Base-by-base conservation (phyloP, 1,140 invertebrate species). In the Centruroides sculpturatus region DNA sequence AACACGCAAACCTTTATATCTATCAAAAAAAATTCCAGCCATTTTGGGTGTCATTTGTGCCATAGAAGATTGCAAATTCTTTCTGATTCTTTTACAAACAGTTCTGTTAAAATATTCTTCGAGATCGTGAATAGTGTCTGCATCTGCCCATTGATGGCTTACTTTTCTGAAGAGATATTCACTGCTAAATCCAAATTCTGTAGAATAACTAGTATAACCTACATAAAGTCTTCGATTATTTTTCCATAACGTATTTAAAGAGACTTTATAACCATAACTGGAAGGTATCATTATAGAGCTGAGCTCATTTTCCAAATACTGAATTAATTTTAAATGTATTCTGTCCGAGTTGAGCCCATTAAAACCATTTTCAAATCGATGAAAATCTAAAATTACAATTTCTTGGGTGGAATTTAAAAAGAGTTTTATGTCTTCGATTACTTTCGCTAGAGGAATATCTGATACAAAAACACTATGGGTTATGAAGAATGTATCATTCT, bases 11-110 rank as follows among this genome's bases (percentile, higher is more conserved):
- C 60, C 56, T n/a, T 55, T 41, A 11, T 46, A 23, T 11, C 13
- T 9, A 41, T 63, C 58, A 5, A 64, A 80, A 48, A 76, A 74
- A 64, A 82, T 76, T 54, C 86, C 77, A 9, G 87, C 73, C 47
- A 87, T 75, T 63, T 86, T 84, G 1, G 85, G 85, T 0, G 86
- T 88, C 47, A 87, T 76, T 73, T 89, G 85, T 0, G 85, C 85
- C 86, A 88, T 88, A 3, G 83, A 80, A 0, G 85, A 84, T n/a
- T 48, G 41, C 6, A 49, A 11, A 8, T 9, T 47, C 4, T 46
- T 48, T 3, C 7, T 53, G n/a, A 35, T 12, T 41, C 41, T 41
- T 11, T 23, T 11, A 47, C 56, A 53, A 4, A n/a, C 36, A 35
- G 23, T 41, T 23, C 35, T 11, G n/a, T 6, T 12, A 2, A 61